Base-by-base conservation (phyloP, 1,140 invertebrate species). In the Drosophila willistoni region DNA sequence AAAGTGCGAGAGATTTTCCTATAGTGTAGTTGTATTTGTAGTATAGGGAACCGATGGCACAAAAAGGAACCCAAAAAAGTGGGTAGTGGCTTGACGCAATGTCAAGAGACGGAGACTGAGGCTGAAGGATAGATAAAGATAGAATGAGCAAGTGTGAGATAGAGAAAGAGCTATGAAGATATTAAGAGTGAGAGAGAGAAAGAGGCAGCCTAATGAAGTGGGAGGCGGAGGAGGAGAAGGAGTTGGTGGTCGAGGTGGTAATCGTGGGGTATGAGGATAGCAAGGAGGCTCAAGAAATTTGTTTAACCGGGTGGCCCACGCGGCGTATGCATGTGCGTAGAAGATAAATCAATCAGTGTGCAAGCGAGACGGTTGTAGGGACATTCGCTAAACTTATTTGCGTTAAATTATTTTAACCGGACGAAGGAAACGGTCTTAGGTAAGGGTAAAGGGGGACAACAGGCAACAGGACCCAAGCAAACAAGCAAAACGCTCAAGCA, bases 401-500 rank as follows among this genome's bases (percentile, higher is more conserved):
- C 75, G 60, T 60, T 68, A 79, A 79, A 79, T 78, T 79, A 78
- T 79, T 73, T 78, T 68, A 66, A 60, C 76, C 76, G 54, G 60
- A 62, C 47, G 44, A 19, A 54, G 64, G 42, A 71, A 39, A 70
- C 7, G 44, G 7, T 17, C 14, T 3, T 9, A 19, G 14, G 7
- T 1, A 5, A 7, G 7, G 17, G 29, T 7, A 1, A 29, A 12
- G 3, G 44, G 3, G 19, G 9, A 17, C 10, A 13, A 12, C 36
- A 13, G 36, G 36, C 36, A 29, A 29, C 29, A 39, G 44, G 44
- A 51, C 44, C 39, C 56, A 57, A 44, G 41, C 82, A 89, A 86
- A 83, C 83, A 89, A 72, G 76, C 80, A 89, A 90, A 87, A 78
- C 81, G 84, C 70, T 85, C 74, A 81, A 79, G 75, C 85, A 90